Evolutionary conservation across 2,888 invertebrate species (phyloP), one percentile per base, ranked within the genome.

Genomic region (Nomada hirtipes): DNA sequence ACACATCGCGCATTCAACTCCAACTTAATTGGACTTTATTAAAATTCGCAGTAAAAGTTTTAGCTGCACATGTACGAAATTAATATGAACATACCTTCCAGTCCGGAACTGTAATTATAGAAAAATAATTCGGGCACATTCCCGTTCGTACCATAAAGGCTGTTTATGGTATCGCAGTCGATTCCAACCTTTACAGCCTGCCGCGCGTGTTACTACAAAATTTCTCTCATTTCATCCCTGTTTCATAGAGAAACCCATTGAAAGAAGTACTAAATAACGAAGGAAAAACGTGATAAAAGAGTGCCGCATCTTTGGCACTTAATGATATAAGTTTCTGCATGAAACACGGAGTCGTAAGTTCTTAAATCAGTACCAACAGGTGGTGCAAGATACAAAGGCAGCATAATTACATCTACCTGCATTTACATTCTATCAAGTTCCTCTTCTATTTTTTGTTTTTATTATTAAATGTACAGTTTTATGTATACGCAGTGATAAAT

Each of bases 121-220:
- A 44, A 75, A 52, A 44, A 59, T 57, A 3, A 64, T 61, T 67
- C 44, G 4, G 23, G 23, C 36, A 47, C n/a, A 55, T 67, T 59
- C 42, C 11, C 20, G 55, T 50, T 83, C 59, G 50, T 47, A 57
- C 57, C 20, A 68, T 74, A 65, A 80, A 47, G 11, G 3, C 69
- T 65, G 36, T 65, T 57, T 59, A 68, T 26, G 64, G 55, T 47
- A 44, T 59, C 36, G 36, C n/a, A 44, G 52, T 55, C 15, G 23
- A 67, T 44, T 23, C 20, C 26, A 44, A 44, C 23, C 29, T 67
- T 72, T 65, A 47, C 36, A 60, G 13, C 53, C 10, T 13, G 23
- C 23, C 15, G 26, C 11, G 44, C n/a, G 18, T 44, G n/a, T n/a
- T 20, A 7, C 26, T 29, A 11, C 4, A 4, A 57, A 64, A 64